Percentiles rank a stretch among this genome's conserved stretches.
These are phyloP conservation scores for Phaethornis superciliosus DNA, from an alignment of 2,113 vertebrate species.

Conservation along the genomic window DNA sequence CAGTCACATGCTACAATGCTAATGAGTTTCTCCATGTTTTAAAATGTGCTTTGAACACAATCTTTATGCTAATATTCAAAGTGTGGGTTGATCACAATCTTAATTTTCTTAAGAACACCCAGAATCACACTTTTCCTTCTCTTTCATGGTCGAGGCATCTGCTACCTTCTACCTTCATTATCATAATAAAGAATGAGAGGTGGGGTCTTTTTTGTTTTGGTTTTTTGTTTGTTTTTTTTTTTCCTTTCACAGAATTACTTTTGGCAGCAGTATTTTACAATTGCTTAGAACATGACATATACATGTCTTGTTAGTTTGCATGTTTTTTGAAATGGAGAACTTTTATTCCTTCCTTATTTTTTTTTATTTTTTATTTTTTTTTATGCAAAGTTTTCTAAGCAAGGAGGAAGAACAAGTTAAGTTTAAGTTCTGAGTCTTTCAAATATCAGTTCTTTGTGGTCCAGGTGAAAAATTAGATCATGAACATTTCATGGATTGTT, in stretches of 20 bases:
- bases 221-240: background rate
- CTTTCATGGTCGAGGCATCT: conserved; percentile 25
- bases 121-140: background rate
- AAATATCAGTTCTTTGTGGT: background rate
- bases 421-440: background rate
- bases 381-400: background rate
- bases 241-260: background rate
- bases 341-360: background rate
- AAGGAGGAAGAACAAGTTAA: background rate
- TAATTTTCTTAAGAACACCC: background rate
- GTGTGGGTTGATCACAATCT: background rate
- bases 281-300: background rate
- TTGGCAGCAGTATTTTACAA: background rate
- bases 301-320: background rate
- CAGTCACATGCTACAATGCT: background rate
- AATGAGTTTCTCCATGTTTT: background rate
- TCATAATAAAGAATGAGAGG: background rate
- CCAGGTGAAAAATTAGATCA: background rate
- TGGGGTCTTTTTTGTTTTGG: background rate
- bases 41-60: background rate
- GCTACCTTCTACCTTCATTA: conserved; percentile 15
- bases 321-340: background rate
- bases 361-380: background rate
- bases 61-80: background rate
- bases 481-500: background rate